phyloP scores from a whole-genome alignment of 2,113 vertebrate species.

The Pyxicephalus adspersus region DNA sequence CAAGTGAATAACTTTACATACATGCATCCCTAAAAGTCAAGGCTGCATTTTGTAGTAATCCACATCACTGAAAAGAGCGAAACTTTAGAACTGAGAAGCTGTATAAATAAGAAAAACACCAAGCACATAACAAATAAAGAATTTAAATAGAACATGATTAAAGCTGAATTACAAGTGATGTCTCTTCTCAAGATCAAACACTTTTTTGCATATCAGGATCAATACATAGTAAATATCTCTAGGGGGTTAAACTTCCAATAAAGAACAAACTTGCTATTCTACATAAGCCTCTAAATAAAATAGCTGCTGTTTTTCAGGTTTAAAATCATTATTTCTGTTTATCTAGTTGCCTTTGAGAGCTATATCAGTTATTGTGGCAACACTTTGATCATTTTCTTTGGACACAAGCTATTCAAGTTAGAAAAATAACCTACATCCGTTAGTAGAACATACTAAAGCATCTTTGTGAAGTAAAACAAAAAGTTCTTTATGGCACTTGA shows the following conservation, averaged over 20 bases:
- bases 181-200: constrained; percentile 28
- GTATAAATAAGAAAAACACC: background rate
- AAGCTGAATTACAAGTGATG: background rate
- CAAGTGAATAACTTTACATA: too few species aligned
- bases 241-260: background rate
- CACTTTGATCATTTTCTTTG: constrained; percentile 4
- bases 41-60: too few species aligned
- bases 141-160: background rate
- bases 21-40: too few species aligned
- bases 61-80: too few species aligned
- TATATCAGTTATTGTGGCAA: background rate
- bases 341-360: background rate
- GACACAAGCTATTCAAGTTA: constrained; percentile 1
- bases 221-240: background rate
- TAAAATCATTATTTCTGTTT: constrained; percentile 4
- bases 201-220: constrained; percentile 16
- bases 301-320: background rate
- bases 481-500: too few species aligned
- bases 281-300: background rate
- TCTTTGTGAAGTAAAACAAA: too few species aligned
- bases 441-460: background rate
- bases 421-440: background rate
- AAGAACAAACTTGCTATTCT: background rate
- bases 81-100: background rate
- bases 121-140: background rate